Conservation (phyloP, 2,113 vertebrate species). For the Oryzias celebensis region DNA sequence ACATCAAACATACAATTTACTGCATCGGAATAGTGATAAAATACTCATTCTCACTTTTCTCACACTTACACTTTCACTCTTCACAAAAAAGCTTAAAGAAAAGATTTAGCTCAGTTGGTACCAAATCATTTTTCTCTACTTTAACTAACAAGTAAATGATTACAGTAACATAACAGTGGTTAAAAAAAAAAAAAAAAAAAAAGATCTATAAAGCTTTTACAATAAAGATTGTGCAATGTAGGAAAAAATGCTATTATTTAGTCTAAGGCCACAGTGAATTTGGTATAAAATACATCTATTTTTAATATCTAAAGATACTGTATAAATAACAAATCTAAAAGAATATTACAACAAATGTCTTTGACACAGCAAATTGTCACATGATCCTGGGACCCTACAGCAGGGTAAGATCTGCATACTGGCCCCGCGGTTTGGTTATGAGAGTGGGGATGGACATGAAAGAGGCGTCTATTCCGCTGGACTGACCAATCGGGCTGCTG, state of each 20-base stretch:
- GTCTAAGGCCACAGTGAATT: constrained; percentile 70
- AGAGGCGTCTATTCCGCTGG: constrained; percentile 55
- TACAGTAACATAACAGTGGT: constrained; percentile 51
- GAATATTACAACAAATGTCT: constrained; percentile 48
- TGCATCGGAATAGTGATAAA: constrained; percentile 42
- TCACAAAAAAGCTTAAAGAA: constrained; percentile 60
- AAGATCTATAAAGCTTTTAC: constrained; percentile 71
- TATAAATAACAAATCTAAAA: constrained; percentile 78
- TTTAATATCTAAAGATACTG: constrained; percentile 55
- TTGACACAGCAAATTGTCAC: constrained; percentile 39
- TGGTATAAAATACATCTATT: constrained; percentile 76
- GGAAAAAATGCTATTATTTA: constrained; percentile 65
- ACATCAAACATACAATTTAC: constrained; percentile 49
- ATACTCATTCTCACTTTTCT: constrained; percentile 53
- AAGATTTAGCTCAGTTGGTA: constrained; percentile 45
- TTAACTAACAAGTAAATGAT: constrained; percentile 60
- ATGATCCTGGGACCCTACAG: constrained; percentile 60
- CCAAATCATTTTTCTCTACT: constrained; percentile 53
- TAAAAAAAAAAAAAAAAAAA: constrained; percentile 55
- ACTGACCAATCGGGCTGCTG: constrained; percentile 68
- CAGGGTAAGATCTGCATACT: constrained; percentile 67
- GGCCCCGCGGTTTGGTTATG: constrained; percentile 57
- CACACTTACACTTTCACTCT: constrained; percentile 48
- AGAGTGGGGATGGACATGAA: constrained; percentile 61
- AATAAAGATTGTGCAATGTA: constrained; percentile 79